Percentiles rank a stretch among this genome's conserved stretches.
Evolutionary conservation across 2,797 vertebrate genomes (phyloP).

Genomic region (Crax fasciolata): DNA sequence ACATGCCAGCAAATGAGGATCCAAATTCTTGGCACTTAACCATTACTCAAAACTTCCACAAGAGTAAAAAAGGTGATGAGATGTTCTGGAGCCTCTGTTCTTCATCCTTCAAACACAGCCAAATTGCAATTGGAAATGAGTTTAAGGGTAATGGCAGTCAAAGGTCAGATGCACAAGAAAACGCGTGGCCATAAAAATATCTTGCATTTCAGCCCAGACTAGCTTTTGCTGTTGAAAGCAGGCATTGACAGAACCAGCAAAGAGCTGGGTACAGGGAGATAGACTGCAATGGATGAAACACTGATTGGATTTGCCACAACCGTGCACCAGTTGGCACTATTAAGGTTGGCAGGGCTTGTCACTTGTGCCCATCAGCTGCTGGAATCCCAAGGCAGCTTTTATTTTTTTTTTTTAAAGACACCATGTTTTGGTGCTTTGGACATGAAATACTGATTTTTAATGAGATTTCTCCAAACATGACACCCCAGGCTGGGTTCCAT

Average conservation of each 20-base stretch:
- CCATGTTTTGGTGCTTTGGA: background rate
- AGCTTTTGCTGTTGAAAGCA: background rate
- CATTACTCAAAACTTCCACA: background rate
- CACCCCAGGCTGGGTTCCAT: background rate
- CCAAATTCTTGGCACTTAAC: background rate
- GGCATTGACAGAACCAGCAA: rapidly evolving
- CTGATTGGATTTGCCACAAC: background rate
- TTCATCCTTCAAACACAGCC: background rate
- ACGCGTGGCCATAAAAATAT: background rate
- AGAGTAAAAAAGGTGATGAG: background rate
- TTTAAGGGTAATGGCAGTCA: background rate
- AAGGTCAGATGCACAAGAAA: background rate
- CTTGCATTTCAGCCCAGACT: background rate
- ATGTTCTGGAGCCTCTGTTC: background rate
- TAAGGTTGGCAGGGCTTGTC: background rate
- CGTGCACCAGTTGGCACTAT: background rate
- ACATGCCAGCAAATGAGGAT: background rate
- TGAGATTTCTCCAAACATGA: background rate
- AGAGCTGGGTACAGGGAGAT: background rate
- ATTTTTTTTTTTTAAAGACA: background rate
- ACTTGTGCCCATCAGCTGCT: background rate
- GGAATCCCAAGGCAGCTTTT: background rate
- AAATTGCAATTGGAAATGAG: background rate
- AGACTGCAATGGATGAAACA: background rate
- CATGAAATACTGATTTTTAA: background rate